phyloP scores from a whole-genome alignment of 37 sponge, comb jelly and placozoan species.

The Ianthella basta region DNA sequence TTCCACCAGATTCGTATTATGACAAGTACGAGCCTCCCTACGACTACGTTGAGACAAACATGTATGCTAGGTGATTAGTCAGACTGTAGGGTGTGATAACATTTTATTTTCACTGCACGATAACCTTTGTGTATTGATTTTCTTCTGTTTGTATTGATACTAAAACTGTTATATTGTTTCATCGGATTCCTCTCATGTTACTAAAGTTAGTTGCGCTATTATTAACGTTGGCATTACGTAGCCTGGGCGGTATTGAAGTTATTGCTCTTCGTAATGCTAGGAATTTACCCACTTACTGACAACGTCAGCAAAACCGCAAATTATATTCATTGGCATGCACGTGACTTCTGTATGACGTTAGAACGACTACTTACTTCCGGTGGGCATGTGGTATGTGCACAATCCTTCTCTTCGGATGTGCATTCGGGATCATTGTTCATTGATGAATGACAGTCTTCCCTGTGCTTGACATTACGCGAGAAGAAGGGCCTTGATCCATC shows the following conservation, averaged over 20 bases:
- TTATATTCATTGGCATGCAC: not conserved
- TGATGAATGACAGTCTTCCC: conserved; percentile 1
- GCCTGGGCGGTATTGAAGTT: too few relatives aligned
- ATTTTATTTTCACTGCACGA: not conserved
- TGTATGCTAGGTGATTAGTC: not conserved
- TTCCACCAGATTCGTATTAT: conserved; percentile 14
- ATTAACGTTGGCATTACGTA: too few relatives aligned
- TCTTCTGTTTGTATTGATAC: too few relatives aligned
- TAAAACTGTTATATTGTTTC: too few relatives aligned
- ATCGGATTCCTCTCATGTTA: too few relatives aligned
- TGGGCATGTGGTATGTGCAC: conserved; percentile 29
- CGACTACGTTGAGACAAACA: too few relatives aligned
- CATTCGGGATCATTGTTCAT: conserved; percentile 13
- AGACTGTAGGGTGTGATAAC: not conserved
- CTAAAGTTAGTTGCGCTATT: too few relatives aligned
- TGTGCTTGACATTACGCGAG: conserved; percentile 3
- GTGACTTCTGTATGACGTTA: not conserved
- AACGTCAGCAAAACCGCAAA: not conserved
- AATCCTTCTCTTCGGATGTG: conserved; percentile 9
- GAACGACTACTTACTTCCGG: conserved; percentile 11
- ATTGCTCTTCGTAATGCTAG: not conserved
- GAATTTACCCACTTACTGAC: conserved; percentile 2
- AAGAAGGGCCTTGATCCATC: not conserved
- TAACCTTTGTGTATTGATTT: not conserved
- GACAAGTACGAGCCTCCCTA: not conserved